Base-by-base conservation (phyloP, 2,113 vertebrate species). In the Crotophaga sulcirostris region DNA sequence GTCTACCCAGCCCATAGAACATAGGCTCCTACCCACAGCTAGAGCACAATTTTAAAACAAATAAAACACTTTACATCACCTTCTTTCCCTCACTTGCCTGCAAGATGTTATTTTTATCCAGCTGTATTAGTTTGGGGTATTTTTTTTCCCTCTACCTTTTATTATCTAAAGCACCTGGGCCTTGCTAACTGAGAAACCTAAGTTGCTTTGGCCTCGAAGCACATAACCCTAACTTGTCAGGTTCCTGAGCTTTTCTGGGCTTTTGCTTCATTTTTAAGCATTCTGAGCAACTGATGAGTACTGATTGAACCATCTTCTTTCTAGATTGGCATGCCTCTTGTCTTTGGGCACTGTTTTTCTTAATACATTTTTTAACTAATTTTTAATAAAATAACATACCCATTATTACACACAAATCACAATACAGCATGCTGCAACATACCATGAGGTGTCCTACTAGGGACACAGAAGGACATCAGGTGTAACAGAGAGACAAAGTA, bases 311-410 rank as follows among this genome's bases (percentile, higher is more conserved):
- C 3, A 16, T 26, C 11, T 58, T 31, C 25, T 58, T 74, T 36
- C 18, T 7, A 40, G 33, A 7, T 14, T 10, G 13, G 18, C 15
- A 10, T 0, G 0, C 25, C 17, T 56, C 33, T 42, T 67, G n/a
- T 21, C 18, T 45, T 59, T 45, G 24, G 11, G 5, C 11, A 4
- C 4, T 24, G 9, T 44, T 23, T 13, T 51, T 44, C 23, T n/a
- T n/a, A n/a, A n/a, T n/a, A n/a, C n/a, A n/a, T n/a, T n/a, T n/a
- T n/a, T n/a, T n/a, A n/a, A n/a, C n/a, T n/a, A n/a, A 25, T 34
- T 18, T 38, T 44, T 16, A 10, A 28, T 25, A 62, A 72, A 58
- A 21, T 11, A n/a, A 4, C 14, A 18, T 17, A 5, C 25, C 12
- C 14, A 3, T 8, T 18, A 18, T 66, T 29, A 14, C 13, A 7